Percentiles rank a stretch among this genome's conserved stretches.
These are phyloP conservation scores for Trogon surrucura DNA, from an alignment of 2,113 vertebrate genomes.

Conservation along the genomic window DNA sequence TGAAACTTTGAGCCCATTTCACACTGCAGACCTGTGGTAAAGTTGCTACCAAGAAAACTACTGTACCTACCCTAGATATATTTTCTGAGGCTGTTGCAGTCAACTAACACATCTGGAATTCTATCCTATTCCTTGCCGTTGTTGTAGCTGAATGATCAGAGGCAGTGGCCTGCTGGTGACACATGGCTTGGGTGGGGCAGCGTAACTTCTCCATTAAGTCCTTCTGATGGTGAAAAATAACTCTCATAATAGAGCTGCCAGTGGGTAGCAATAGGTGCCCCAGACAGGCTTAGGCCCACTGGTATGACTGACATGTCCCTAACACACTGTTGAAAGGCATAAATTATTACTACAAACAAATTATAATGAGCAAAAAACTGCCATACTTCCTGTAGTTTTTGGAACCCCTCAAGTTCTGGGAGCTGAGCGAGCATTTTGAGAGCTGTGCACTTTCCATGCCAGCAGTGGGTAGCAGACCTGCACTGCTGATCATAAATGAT, in stretches of 20 bases:
- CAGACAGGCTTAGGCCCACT: not conserved
- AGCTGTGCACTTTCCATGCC: not conserved
- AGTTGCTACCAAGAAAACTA: not conserved
- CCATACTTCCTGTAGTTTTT: not conserved
- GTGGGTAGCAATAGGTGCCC: not conserved
- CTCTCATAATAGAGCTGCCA: not conserved
- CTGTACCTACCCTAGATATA: not conserved
- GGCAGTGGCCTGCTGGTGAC: not conserved
- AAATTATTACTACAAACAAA: not conserved
- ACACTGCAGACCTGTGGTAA: not conserved
- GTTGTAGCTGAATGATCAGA: not conserved
- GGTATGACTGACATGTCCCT: not conserved
- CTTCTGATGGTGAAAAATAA: not conserved
- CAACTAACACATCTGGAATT: not conserved
- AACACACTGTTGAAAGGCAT: not conserved
- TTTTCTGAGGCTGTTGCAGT: not conserved
- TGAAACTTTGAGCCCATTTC: not conserved
- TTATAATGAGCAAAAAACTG: not conserved
- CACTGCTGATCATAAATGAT: not conserved
- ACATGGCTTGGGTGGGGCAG: not conserved
- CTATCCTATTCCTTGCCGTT: not conserved
- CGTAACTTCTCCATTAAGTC: not conserved
- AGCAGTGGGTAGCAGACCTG: not conserved
- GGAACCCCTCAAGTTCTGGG: not conserved
- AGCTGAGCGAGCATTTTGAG: not conserved